Evolutionary conservation across 1,140 invertebrate genomes (phyloP).

Genomic region (Aleiodes sp.): DNA sequence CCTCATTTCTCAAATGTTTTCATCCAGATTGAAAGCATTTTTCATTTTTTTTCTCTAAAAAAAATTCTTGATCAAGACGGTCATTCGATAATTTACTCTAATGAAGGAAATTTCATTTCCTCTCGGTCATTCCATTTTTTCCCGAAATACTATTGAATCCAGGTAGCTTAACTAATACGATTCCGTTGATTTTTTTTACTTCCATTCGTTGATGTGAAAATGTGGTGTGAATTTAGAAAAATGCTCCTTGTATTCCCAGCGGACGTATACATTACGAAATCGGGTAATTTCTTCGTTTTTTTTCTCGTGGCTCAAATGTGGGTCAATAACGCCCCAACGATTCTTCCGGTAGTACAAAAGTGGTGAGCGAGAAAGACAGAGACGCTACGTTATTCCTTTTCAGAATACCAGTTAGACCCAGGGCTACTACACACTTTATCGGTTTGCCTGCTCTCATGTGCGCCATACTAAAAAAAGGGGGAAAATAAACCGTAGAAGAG

Average conservation of each 20-base stretch:
- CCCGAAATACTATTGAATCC: no score
- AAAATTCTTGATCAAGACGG: no score
- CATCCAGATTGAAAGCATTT: no score
- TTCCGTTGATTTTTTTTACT: background rate
- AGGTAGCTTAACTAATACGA: no score
- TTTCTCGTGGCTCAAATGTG: background rate
- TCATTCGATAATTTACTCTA: no score
- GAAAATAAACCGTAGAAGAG: slow-evolving; percentile 2
- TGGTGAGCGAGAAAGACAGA: background rate
- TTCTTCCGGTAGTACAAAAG: background rate
- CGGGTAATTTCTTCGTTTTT: slow-evolving; percentile 9
- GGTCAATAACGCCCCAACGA: slow-evolving; percentile 4
- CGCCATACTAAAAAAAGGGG: background rate
- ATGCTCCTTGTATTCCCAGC: background rate
- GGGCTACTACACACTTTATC: background rate
- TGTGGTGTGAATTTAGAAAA: background rate
- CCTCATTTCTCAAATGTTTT: no score
- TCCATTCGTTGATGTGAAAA: background rate
- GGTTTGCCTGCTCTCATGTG: background rate
- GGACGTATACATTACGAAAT: background rate
- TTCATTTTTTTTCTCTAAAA: no score
- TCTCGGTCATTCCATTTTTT: no score
- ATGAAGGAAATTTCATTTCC: no score
- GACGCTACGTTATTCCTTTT: background rate
- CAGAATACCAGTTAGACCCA: background rate